Evolutionary conservation across 1,140 invertebrate genomes (phyloP), one percentile per base, ranked within the genome.

Genomic region (Cotesia typhae): DNA sequence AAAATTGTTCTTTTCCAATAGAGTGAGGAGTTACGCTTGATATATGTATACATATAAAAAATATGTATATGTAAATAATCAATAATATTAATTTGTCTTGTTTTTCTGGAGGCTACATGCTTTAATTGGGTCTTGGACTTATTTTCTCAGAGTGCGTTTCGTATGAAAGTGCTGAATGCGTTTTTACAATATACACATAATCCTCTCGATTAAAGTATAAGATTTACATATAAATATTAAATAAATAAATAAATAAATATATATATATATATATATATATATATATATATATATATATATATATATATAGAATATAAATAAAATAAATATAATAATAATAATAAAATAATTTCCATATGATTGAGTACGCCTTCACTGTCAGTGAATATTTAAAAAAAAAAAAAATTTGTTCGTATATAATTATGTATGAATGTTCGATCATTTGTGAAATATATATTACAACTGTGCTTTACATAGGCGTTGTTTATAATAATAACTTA

Each of bases 381-480:
- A 28, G 10, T 60, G 28, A 71, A 70, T 59, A 69, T 28, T 59
- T 76, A 72, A 67, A 70, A 69, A 70, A 73, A 73, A 72, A 82
- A 77, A 17, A 28, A 28, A 28, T 76, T 77, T 79, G 78, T 66
- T 79, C 79, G 82, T 81, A 78, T 81, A 83, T 84, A 83, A 85
- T 85, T 84, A 84, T 84, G 84, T 85, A 85, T 86, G 83, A 85
- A 84, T 85, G 83, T 85, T 86, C 82, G 82, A 83, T 77, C 78
- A 85, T 83, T 83, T 85, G 82, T 84, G 83, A 85, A 85, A 85
- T 83, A 84, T 83, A 84, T 85, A 85, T 79, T 84, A 81, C 85
- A 84, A 84, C 83, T 85, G 83, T 84, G 83, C 83, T 85, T 84
- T 83, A 85, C 77, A 77, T 80, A 80, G 81, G 73, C 77, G 72